Evolutionary conservation across 2,888 invertebrate genomes (phyloP).

Genomic region (Amiota communis): DNA sequence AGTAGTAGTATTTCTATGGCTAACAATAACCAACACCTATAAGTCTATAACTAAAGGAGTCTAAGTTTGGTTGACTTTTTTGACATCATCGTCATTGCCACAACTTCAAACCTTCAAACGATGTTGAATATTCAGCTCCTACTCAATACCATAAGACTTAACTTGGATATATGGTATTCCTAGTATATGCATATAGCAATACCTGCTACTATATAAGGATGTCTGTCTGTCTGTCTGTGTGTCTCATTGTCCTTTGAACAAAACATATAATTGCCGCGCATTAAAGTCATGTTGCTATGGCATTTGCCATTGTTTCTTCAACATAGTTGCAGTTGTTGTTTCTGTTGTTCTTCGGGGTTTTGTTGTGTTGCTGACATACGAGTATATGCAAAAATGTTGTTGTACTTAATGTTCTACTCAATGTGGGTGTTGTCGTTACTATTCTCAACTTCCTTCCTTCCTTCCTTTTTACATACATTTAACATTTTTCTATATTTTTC

Average conservation of each 20-base stretch:
- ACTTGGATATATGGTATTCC: background rate
- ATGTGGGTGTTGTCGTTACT: conserved; percentile 35
- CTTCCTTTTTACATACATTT: background rate
- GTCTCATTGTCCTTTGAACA: conserved; percentile 11
- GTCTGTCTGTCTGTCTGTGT: too few species aligned
- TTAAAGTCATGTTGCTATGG: conserved; percentile 28
- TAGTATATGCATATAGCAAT: background rate
- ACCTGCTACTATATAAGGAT: too few species aligned
- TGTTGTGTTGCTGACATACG: background rate
- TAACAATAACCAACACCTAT: conserved; percentile 6
- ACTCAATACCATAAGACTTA: background rate
- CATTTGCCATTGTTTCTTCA: background rate
- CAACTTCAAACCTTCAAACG: background rate
- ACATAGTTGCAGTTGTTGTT: background rate
- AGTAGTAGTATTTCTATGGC: background rate
- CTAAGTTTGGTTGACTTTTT: background rate
- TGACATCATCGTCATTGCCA: background rate
- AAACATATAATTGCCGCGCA: conserved; percentile 35
- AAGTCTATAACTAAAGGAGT: background rate
- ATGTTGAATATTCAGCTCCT: background rate
- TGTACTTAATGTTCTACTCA: conserved; percentile 19
- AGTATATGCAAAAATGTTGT: conserved; percentile 16
- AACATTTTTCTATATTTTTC: background rate
- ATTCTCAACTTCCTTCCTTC: conserved; percentile 25
- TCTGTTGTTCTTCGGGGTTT: too few species aligned